A percentile compares a stretch with the other conserved stretches of the same genome.
Evolutionary conservation across 2,888 invertebrate species (phyloP).

Genomic region (Pachymerium ferrugineum): DNA sequence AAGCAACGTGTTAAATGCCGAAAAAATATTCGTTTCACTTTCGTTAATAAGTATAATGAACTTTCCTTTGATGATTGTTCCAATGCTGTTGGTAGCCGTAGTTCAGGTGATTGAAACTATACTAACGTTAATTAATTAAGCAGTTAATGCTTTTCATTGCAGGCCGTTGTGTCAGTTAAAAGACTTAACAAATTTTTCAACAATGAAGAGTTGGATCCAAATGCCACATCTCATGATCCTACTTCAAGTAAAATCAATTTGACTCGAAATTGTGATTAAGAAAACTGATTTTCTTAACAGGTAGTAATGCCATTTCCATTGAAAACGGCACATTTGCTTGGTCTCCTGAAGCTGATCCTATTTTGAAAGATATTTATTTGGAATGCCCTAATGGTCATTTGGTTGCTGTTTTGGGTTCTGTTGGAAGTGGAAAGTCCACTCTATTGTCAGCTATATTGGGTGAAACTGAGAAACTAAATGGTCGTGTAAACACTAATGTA

Average conservation of each 20-base stretch:
- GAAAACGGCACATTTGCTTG: slow-evolving; percentile 85
- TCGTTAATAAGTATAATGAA: not conserved
- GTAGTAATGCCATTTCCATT: slow-evolving; percentile 49
- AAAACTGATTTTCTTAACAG: not conserved
- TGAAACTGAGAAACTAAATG: slow-evolving; percentile 81
- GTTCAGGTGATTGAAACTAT: not conserved
- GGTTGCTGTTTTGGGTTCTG: slow-evolving; percentile 79
- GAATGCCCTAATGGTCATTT: slow-evolving; percentile 61
- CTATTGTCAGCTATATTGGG: slow-evolving; percentile 78
- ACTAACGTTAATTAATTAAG: not conserved
- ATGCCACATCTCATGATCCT: not conserved
- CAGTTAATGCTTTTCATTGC: not conserved
- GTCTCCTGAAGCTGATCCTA: slow-evolving; percentile 62
- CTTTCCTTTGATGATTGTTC: not conserved
- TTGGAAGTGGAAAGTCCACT: slow-evolving; percentile 85
- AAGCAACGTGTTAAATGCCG: not conserved
- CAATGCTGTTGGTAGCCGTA: not conserved
- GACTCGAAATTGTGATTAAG: not conserved
- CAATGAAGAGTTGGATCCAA: not conserved
- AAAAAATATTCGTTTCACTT: not conserved
- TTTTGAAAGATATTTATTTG: slow-evolving; percentile 69
- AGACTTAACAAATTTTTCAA: not conserved
- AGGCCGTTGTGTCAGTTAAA: not conserved
- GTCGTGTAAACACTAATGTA: slow-evolving; percentile 66
- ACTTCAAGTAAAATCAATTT: not conserved